Evolutionary conservation across 2,797 vertebrate species (phyloP), one percentile per base, ranked within the genome.

Genomic region (Microhierax caerulescens): DNA sequence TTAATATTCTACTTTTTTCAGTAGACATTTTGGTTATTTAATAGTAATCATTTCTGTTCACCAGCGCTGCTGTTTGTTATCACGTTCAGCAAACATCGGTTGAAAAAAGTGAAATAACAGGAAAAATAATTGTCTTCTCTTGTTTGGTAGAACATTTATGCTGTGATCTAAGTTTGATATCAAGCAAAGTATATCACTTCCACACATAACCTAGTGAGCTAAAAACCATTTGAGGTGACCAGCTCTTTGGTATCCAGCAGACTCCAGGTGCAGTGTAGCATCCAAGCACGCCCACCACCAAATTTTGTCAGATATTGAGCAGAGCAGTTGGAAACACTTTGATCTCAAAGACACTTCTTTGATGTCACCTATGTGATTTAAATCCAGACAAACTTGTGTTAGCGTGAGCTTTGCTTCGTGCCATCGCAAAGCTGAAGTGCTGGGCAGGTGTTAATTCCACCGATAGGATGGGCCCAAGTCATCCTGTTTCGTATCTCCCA

Each of bases 31-130:
- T 11, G 5, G 12, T 56, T 11, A 6, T 36, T 41, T 27, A 2
- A 39, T 82, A n/a, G 7, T 2, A 2, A 28, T 13, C 0, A 2
- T 25, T 64, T 48, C 53, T 43, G 4, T n/a, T 24, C n/a, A n/a
- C 13, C 15, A 37, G 9, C 1, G 0, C 0, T 39, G 32, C 28
- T 1, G 0, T 73, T 60, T 61, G 25, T 61, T 56, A 32, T 8
- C 30, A 18, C 10, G 3, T 56, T 45, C 48, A 82, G 41, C 19
- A 72, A 77, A 39, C 4, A 15, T 11, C 45, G 13, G 7, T 21
- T 50, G 65, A 53, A 39, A 85, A n/a, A 63, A 22, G n/a, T 16
- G 30, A 70, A 64, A 89, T 30, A 60, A 37, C 32, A 1, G 2
- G 43, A 56, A 50, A 56, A 69, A 20, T 23, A 5, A 15, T 50